phyloP scores from a whole-genome alignment of 2,797 vertebrate species.

The Galago senegalensis region DNA sequence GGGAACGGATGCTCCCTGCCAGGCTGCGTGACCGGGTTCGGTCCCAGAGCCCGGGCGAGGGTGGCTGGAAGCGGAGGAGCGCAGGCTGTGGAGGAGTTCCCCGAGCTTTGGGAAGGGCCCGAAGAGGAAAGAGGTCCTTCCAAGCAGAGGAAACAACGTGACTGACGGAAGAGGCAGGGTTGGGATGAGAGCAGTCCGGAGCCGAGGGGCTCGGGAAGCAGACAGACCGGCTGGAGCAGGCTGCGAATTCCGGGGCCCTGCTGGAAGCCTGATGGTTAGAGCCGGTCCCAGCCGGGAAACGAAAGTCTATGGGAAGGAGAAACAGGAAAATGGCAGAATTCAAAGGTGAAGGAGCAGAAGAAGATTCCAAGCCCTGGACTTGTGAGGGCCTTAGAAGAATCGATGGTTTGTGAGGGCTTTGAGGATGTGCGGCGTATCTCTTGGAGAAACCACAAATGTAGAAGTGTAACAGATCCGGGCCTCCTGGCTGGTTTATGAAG shows the following conservation, averaged over 20 bases:
- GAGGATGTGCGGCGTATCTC: neutral
- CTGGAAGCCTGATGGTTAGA: slow-evolving; percentile 69
- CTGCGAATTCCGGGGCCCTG: neutral
- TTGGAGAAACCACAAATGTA: neutral
- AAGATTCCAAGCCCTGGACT: neutral
- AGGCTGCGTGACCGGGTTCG: neutral
- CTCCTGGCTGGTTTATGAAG: neutral
- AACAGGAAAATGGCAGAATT: slow-evolving; percentile 76
- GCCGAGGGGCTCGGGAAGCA: slow-evolving; percentile 43
- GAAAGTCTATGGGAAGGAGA: slow-evolving; percentile 17
- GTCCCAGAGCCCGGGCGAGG: neutral
- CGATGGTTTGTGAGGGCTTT: neutral
- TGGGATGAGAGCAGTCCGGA: slow-evolving; percentile 2
- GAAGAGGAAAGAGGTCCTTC: slow-evolving; percentile 61
- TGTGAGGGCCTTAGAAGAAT: neutral
- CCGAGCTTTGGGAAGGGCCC: neutral
- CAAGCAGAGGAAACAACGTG: slow-evolving; percentile 66
- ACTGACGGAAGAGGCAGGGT: slow-evolving; percentile 66
- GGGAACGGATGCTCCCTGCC: neutral
- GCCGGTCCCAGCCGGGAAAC: slow-evolving; percentile 43
- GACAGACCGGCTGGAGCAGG: neutral
- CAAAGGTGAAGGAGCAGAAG: neutral
- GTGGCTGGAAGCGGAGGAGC: neutral
- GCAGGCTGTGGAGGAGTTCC: slow-evolving; percentile 23
- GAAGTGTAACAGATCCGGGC: neutral